Percentiles rank a stretch among this genome's conserved stretches.
Conservation (phyloP, 2,888 invertebrate species). For the Pristionchus japonicus region DNA sequence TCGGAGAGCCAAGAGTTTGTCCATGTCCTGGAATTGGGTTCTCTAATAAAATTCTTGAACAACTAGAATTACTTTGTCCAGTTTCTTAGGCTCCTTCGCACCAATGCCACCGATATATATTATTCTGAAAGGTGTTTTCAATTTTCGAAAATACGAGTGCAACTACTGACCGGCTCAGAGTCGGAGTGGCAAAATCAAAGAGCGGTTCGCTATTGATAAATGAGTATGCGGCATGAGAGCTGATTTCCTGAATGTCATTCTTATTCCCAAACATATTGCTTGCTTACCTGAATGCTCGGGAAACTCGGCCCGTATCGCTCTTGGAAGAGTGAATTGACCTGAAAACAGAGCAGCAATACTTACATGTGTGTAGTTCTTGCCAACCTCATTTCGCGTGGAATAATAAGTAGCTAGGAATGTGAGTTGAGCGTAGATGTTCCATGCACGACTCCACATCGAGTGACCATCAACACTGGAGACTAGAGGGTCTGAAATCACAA, state of each 20-base stretch:
- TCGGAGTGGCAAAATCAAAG: background rate
- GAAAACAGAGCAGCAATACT: too few relatives aligned
- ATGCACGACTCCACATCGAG: constrained; percentile 18
- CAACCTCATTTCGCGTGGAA: background rate
- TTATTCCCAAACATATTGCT: background rate
- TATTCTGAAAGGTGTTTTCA: background rate
- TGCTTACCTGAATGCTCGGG: background rate
- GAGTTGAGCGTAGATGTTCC: background rate
- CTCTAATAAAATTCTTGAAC: background rate
- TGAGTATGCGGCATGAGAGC: background rate
- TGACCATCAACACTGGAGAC: background rate
- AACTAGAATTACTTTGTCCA: background rate
- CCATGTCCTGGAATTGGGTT: background rate
- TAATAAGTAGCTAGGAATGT: background rate
- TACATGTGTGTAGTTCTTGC: background rate
- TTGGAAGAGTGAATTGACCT: background rate
- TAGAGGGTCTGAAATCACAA: background rate
- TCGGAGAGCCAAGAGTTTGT: background rate
- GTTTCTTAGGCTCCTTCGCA: background rate
- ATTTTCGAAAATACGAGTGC: background rate
- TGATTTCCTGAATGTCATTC: background rate
- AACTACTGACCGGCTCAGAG: background rate
- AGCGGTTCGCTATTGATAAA: constrained; percentile 21
- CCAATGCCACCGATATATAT: background rate
- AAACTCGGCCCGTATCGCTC: background rate